Percentiles rank a stretch among this genome's conserved stretches.
phyloP scores from a whole-genome alignment of 2,797 vertebrate genomes.

The Danio kyathit region DNA sequence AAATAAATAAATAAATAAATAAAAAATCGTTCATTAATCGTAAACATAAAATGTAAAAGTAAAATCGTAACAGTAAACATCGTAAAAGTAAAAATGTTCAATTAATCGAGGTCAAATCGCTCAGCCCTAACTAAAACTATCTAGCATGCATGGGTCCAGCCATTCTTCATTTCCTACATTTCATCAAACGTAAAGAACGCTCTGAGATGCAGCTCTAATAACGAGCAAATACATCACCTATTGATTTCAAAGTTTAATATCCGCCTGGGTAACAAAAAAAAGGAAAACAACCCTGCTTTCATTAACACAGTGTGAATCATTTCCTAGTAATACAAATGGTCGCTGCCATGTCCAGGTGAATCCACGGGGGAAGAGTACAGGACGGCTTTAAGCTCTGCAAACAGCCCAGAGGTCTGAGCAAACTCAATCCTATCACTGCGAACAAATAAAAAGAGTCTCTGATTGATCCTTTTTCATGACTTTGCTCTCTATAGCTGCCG shows the following conservation, averaged over 20 bases:
- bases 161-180: slow-evolving; percentile 18
- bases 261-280: not conserved
- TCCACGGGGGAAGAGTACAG: slow-evolving; percentile 27
- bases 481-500: slow-evolving; percentile 32
- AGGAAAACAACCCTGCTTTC: slow-evolving; percentile 12
- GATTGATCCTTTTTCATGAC: slow-evolving; percentile 46
- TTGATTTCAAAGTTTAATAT: slow-evolving; percentile 40
- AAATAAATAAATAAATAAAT: too few species aligned
- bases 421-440: slow-evolving; percentile 48
- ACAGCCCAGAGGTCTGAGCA: slow-evolving; percentile 35
- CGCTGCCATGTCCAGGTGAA: slow-evolving; percentile 14
- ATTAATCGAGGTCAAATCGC: not conserved
- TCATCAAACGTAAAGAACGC: slow-evolving; percentile 19
- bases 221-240: slow-evolving; percentile 22
- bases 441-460: slow-evolving; percentile 53
- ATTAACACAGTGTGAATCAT: slow-evolving; percentile 40
- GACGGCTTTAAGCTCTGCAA: slow-evolving; percentile 37
- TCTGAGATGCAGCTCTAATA: not conserved
- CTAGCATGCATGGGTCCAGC: not conserved
- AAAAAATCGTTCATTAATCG: too few species aligned
- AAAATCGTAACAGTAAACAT: too few species aligned
- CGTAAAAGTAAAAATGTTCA: too few species aligned
- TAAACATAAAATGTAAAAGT: too few species aligned
- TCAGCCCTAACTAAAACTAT: slow-evolving; percentile 3
- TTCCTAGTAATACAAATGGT: slow-evolving; percentile 59